Evolutionary conservation across 2,888 invertebrate genomes (phyloP).

Genomic region (Mythimna vitellina): DNA sequence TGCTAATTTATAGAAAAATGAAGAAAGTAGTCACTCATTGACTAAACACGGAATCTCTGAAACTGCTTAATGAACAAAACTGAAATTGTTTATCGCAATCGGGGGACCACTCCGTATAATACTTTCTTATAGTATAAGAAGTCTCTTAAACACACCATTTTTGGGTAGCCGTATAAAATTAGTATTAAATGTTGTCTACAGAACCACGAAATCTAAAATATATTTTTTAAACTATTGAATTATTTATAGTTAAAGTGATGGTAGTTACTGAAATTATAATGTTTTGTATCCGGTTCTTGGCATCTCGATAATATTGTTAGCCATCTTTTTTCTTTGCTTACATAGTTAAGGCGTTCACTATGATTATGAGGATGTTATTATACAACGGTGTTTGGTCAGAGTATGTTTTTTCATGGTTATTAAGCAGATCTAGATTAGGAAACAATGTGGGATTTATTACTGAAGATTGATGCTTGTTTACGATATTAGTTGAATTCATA

Average conservation of each 20-base stretch:
- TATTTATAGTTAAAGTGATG: slow-evolving; percentile 74
- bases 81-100: too few relatives aligned
- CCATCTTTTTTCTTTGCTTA: slow-evolving; percentile 51
- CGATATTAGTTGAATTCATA: slow-evolving; percentile 12
- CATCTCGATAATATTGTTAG: slow-evolving; percentile 71
- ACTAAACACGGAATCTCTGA: too few relatives aligned
- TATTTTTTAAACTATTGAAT: slow-evolving; percentile 67
- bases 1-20: too few relatives aligned
- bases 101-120: too few relatives aligned
- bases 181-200: background rate
- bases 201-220: slow-evolving; percentile 26
- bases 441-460: slow-evolving; percentile 51
- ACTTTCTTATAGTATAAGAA: too few relatives aligned
- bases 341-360: slow-evolving; percentile 59
- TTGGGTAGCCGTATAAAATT: too few relatives aligned
- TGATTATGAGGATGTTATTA: slow-evolving; percentile 62
- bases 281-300: slow-evolving; percentile 71
- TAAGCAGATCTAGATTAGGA: slow-evolving; percentile 52
- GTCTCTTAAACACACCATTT: too few relatives aligned
- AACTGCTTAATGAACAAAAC: too few relatives aligned
- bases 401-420: slow-evolving; percentile 44
- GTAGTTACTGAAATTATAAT: slow-evolving; percentile 71
- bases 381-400: slow-evolving; percentile 47
- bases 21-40: too few relatives aligned
- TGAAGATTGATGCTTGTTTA: slow-evolving; percentile 35